Base-by-base conservation (phyloP, 2,888 invertebrate genomes). In the Chrysotoxum bicinctum region DNA sequence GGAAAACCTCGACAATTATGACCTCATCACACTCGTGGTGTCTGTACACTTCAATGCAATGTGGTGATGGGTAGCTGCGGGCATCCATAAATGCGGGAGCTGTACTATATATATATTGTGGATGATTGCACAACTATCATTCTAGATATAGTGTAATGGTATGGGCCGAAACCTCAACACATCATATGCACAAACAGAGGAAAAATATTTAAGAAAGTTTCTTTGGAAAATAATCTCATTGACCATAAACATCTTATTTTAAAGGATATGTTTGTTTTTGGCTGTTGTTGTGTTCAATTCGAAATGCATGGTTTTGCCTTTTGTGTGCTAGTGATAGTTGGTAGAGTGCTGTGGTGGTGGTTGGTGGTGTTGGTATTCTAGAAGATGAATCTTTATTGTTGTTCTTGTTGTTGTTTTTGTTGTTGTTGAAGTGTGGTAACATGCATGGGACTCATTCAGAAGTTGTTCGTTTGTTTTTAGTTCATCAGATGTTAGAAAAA, bases 1-100 rank as follows among this genome's bases (percentile, higher is more conserved):
- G 73, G 50, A 73, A 80, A 85, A 85, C 85, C 85, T 73, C 85
- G 81, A 85, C 85, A 85, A 85, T 81, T 85, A 85, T 85, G 85
- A 85, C 81, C 85, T 72, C 85, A 85, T 85, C 85, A 81, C 81
- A 85, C 85, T 81, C 69, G 68, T 85, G 68, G 77, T 69, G 50
- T 37, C 21, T 35, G 58, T 50, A 50, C 72, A 62, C 60, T 80
- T 45, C 64, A 48, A 50, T 37, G 58, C 48, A 60, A 21, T 74
- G 26, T 52, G 19, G 26, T 32, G 60, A 14, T 66, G 58, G 30
- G 69, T 73, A 75, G 60, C 69, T 85, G 76, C 72, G 70, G 76
- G 85, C 73, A 56, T 73, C 68, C 76, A 75, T 77, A 85, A 81
- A 81, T 85, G 81, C 85, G 81, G 85, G 80, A 80, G 60, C 16